phyloP scores from a whole-genome alignment of 1,140 invertebrate species.

The Apocrypta bakeri region DNA sequence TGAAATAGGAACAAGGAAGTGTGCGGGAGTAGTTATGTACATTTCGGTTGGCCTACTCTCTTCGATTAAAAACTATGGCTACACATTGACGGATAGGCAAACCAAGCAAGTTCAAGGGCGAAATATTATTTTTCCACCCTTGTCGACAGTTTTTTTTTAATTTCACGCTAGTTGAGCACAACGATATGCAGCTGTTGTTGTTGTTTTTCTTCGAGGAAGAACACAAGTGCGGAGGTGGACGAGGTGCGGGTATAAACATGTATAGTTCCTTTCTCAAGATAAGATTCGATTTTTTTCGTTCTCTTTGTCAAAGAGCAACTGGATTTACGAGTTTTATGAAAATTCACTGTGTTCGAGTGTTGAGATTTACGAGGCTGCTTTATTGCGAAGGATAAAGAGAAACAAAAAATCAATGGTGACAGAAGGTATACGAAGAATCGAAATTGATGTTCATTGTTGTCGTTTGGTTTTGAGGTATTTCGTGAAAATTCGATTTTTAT shows the following conservation, averaged over 20 bases:
- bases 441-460: background rate
- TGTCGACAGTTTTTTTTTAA: conserved; percentile 3
- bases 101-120: background rate
- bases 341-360: conserved; percentile 6
- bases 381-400: conserved; percentile 21
- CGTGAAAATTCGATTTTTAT: background rate
- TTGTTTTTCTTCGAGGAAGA: background rate
- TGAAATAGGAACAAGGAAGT: conserved; percentile 11
- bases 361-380: conserved; percentile 30
- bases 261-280: background rate
- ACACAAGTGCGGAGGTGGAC: background rate
- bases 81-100: background rate
- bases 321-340: conserved; percentile 24
- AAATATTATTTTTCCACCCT: no score
- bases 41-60: background rate
- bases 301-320: background rate
- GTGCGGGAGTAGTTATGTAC: background rate
- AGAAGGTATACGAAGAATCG: background rate
- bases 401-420: background rate
- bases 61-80: conserved; percentile 26
- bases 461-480: background rate
- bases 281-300: background rate
- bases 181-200: background rate
- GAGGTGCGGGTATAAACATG: background rate
- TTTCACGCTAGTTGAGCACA: background rate